A percentile compares a stretch with the other conserved stretches of the same genome.
phyloP scores from a whole-genome alignment of 37 sponge, comb jelly and placozoan species.

The Cliona cf. orientalis region DNA sequence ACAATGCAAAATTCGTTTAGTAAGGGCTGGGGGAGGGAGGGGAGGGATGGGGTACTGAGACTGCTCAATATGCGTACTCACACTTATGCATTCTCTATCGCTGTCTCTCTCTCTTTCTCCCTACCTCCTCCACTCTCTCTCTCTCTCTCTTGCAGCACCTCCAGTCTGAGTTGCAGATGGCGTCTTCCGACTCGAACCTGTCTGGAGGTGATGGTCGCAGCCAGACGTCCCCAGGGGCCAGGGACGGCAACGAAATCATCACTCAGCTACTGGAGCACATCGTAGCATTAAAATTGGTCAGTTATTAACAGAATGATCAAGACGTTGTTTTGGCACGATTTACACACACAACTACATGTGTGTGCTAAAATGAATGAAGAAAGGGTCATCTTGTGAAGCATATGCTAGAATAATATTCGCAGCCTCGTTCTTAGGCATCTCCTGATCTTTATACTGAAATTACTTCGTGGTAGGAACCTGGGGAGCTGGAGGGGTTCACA shows the following conservation, averaged over 20 bases:
- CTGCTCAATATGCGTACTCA: too few relatives aligned
- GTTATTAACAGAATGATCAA: background rate
- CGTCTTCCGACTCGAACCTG: background rate
- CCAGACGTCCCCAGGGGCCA: background rate
- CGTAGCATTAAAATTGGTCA: constrained; percentile 53
- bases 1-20: too few relatives aligned
- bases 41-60: too few relatives aligned
- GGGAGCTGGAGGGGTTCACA: background rate
- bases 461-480: background rate
- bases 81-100: background rate
- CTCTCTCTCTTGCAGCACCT: constrained; percentile 16
- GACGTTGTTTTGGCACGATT: background rate
- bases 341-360: background rate
- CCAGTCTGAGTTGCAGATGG: background rate
- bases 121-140: constrained; percentile 11
- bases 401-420: background rate
- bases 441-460: background rate
- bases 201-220: background rate
- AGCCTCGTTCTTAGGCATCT: background rate
- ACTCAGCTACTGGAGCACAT: constrained; percentile 43
- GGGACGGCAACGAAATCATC: background rate
- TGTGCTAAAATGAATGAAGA: too few relatives aligned
- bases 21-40: too few relatives aligned
- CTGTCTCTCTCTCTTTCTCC: background rate
- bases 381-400: too few relatives aligned